Evolutionary conservation across 1,140 invertebrate species (phyloP), one percentile per base, ranked within the genome.

Genomic region (Oedothorax gibbosus): DNA sequence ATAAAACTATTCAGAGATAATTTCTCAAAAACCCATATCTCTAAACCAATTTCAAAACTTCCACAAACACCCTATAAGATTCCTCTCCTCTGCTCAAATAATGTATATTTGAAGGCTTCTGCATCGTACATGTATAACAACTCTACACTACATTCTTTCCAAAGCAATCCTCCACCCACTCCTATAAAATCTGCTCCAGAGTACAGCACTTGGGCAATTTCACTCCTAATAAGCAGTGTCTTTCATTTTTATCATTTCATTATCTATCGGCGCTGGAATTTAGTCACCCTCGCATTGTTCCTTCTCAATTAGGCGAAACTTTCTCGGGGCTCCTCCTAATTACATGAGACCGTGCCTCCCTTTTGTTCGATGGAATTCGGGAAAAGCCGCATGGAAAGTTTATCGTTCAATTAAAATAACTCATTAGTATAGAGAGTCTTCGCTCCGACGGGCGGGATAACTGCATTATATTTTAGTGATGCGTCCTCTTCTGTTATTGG

Each of bases 391-490:
- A 68, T 8, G 56, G 66, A 76, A 64, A 73, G 81, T 84, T 84
- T 84, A 84, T 84, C 71, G 64, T 64, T 84, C 81, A 84, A 84
- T 84, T 84, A 84, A 84, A 84, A 84, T 84, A 84, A 84, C 81
- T 84, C 81, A 84, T 84, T 84, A 84, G 81, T 84, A 84, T 84
- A 84, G 81, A 49, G 69, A 62, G 77, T 64, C n/a, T 7, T 35
- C 35, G 35, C 35, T 35, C 35, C 15, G 62, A 54, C 21, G 80
- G 69, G 81, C 15, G 60, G 57, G 81, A 57, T 84, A 84, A 84
- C 71, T 75, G 69, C 81, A 84, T 84, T 84, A 84, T 84, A 84
- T 84, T 84, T 84, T 57, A 76, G 81, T 15, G 81, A 75, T 84
- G 81, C 81, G 81, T 73, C 35, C 20, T n/a, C 21, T 15, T 62